phyloP scores from a whole-genome alignment of 1,140 invertebrate genomes.

The Aphaenogaster rudis region DNA sequence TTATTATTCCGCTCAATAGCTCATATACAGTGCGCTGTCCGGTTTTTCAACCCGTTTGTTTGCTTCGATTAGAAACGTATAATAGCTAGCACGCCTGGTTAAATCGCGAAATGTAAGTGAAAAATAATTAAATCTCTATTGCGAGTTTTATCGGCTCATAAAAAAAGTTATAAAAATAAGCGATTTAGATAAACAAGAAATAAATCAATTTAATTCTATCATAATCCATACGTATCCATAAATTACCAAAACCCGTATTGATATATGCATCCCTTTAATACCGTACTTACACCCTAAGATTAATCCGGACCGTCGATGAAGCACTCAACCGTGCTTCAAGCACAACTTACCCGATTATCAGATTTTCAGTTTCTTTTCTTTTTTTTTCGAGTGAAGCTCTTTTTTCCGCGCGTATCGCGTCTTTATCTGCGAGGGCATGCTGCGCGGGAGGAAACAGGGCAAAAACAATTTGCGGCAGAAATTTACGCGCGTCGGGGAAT shows the following conservation, averaged over 20 bases:
- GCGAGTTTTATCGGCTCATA: not conserved
- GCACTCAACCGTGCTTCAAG: not conserved
- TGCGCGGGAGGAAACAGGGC: not conserved
- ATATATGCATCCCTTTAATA: conserved; percentile 3
- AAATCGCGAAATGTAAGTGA: not conserved
- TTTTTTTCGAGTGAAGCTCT: not conserved
- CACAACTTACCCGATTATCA: conserved; percentile 21
- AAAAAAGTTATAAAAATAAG: not conserved
- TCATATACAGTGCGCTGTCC: not conserved
- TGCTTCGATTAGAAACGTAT: not conserved
- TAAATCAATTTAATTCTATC: not conserved
- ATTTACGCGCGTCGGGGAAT: conserved; percentile 42
- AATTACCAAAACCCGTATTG: not conserved
- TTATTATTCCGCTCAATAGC: not conserved
- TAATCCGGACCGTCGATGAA: conserved; percentile 11
- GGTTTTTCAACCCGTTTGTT: not conserved
- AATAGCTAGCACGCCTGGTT: not conserved
- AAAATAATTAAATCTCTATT: not conserved
- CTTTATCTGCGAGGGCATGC: conserved; percentile 11
- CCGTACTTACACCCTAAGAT: not conserved
- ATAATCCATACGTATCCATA: not conserved
- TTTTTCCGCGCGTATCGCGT: not conserved
- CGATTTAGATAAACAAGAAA: not conserved
- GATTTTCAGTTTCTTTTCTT: not conserved
- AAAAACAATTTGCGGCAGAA: conserved; percentile 48